Percentiles rank a stretch among this genome's conserved stretches.
Evolutionary conservation across 2,797 vertebrate species (phyloP).

Genomic region (Melanotaenia maccullochi): DNA sequence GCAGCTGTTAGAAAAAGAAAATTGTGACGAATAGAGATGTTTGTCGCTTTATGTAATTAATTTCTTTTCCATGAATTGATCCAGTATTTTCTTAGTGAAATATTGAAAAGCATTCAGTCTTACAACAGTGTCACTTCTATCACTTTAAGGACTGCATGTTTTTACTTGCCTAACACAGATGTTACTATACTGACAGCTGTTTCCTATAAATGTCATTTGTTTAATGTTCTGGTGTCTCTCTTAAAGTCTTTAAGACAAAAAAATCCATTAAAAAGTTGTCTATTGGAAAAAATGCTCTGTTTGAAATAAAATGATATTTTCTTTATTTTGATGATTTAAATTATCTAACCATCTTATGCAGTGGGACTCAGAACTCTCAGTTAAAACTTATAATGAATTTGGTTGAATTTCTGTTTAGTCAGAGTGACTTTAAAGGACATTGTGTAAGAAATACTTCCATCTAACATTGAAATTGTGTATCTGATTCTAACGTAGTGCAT

Average conservation of each 20-base stretch:
- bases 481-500: too few species aligned
- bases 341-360: not conserved
- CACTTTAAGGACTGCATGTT: not conserved
- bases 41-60: not conserved
- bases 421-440: not conserved
- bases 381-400: not conserved
- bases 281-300: not conserved
- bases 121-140: not conserved
- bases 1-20: constrained; percentile 3
- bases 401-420: not conserved
- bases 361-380: not conserved
- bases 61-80: not conserved
- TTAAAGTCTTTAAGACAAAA: not conserved
- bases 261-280: not conserved
- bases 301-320: not conserved
- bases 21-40: not conserved
- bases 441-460: too few species aligned
- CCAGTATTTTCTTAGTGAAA: not conserved
- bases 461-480: too few species aligned
- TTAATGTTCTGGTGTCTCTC: not conserved
- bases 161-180: not conserved
- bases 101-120: constrained; percentile 7
- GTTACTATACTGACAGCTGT: not conserved
- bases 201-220: not conserved
- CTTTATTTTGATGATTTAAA: not conserved